A percentile compares a stretch with the other conserved stretches of the same genome.
phyloP scores from a whole-genome alignment of 1,140 invertebrate species.

The Augochlora pura region DNA sequence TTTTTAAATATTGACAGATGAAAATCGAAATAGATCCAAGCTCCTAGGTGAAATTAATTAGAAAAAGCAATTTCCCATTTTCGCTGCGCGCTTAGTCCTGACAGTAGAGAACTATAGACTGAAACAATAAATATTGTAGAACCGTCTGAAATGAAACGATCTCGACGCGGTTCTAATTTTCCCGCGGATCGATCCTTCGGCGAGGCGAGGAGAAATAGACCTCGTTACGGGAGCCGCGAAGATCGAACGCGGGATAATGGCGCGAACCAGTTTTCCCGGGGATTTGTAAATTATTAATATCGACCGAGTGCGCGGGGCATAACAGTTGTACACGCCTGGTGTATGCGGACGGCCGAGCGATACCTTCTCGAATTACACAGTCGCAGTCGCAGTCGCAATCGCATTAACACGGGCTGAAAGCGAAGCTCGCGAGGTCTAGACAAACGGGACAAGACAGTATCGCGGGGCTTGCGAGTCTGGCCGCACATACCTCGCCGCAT shows the following conservation, averaged over 20 bases:
- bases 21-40: too few species aligned
- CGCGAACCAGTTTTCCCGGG: conserved; percentile 20
- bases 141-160: background rate
- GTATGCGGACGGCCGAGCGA: conserved; percentile 50
- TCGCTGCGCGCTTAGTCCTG: too few species aligned
- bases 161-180: background rate
- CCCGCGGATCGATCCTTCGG: background rate
- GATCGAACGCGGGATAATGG: conserved; percentile 23
- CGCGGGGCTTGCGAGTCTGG: conserved; percentile 55
- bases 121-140: background rate
- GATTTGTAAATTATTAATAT: conserved; percentile 37
- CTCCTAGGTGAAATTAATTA: too few species aligned
- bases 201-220: background rate
- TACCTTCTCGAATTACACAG: conserved; percentile 71
- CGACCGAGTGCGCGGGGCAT: conserved; percentile 24
- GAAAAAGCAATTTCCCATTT: too few species aligned
- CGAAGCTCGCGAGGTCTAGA: conserved; percentile 54
- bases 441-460: conserved; percentile 36
- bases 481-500: conserved; percentile 6
- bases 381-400: conserved; percentile 69
- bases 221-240: background rate
- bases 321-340: conserved; percentile 21
- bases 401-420: conserved; percentile 68
- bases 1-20: too few species aligned
- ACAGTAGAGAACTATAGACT: too few species aligned